Conservation (phyloP, 2,888 invertebrate genomes). For the Danaus chrysippus region DNA sequence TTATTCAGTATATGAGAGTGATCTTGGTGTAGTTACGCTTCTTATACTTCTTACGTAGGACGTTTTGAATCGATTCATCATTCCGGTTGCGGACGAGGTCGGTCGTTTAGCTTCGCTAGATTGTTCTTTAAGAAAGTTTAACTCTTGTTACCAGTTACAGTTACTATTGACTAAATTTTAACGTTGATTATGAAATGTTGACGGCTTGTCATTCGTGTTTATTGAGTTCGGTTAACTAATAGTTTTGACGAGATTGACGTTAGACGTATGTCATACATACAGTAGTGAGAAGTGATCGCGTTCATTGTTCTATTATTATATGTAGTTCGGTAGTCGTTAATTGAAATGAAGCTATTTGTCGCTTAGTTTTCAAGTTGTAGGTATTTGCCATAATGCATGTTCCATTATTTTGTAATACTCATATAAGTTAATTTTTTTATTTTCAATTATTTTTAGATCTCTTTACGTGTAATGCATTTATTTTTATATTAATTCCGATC, state of each 20-base stretch:
- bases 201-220: slow-evolving; percentile 16
- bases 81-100: slow-evolving; percentile 49
- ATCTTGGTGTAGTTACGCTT: slow-evolving; percentile 70
- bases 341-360: slow-evolving; percentile 72
- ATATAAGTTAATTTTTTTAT: slow-evolving; percentile 70
- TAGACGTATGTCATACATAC: slow-evolving; percentile 18
- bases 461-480: slow-evolving; percentile 78
- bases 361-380: slow-evolving; percentile 76
- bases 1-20: slow-evolving; percentile 69
- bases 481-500: slow-evolving; percentile 62
- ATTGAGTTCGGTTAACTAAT: slow-evolving; percentile 18
- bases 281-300: slow-evolving; percentile 35
- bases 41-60: slow-evolving; percentile 66
- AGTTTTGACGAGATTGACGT: slow-evolving; percentile 27
- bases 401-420: slow-evolving; percentile 79
- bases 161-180: slow-evolving; percentile 53
- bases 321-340: slow-evolving; percentile 59
- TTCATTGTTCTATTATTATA: slow-evolving; percentile 41
- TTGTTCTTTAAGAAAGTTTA: slow-evolving; percentile 41
- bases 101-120: slow-evolving; percentile 35
- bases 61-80: slow-evolving; percentile 68
- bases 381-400: slow-evolving; percentile 80
- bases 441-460: slow-evolving; percentile 77
- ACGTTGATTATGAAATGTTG: slow-evolving; percentile 17
- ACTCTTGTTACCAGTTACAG: slow-evolving; percentile 72